These are phyloP conservation scores for Pandemis cinnamomeana DNA, from an alignment of 2,888 invertebrate genomes.

Conservation along the genomic window DNA sequence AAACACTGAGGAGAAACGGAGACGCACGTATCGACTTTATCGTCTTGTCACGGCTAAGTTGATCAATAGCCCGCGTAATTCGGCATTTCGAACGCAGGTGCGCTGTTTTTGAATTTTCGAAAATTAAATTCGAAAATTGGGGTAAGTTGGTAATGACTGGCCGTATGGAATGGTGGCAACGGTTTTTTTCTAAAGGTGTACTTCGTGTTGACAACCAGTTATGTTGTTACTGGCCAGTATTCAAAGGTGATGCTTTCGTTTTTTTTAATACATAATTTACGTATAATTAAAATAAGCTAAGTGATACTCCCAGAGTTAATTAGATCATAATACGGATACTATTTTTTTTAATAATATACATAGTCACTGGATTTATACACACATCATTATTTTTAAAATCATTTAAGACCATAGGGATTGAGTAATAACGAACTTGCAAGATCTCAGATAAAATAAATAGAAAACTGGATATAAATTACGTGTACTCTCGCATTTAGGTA, in stretches of 20 bases:
- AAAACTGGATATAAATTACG: no score
- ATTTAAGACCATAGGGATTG: no score
- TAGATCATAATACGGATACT: no score
- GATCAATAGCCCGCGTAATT: slow-evolving; percentile 63
- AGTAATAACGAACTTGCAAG: no score
- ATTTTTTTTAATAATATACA: no score
- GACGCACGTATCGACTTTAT: not conserved
- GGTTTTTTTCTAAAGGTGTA: slow-evolving; percentile 1
- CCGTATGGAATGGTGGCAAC: slow-evolving; percentile 1
- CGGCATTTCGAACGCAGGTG: slow-evolving; percentile 71
- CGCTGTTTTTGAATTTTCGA: slow-evolving; percentile 51
- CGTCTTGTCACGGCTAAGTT: slow-evolving; percentile 37
- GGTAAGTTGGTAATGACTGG: slow-evolving; percentile 22
- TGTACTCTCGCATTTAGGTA: no score
- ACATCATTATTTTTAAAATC: no score
- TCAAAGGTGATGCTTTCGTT: not conserved
- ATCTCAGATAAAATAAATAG: no score
- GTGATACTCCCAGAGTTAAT: no score
- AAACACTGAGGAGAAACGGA: not conserved
- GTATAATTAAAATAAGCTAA: no score
- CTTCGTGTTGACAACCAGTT: not conserved
- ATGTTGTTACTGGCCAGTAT: slow-evolving; percentile 2
- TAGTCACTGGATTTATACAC: no score
- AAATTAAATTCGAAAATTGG: slow-evolving; percentile 31
- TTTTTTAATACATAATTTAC: no score